Conservation (phyloP, 2,888 invertebrate species). For the Tiphia femorata region DNA sequence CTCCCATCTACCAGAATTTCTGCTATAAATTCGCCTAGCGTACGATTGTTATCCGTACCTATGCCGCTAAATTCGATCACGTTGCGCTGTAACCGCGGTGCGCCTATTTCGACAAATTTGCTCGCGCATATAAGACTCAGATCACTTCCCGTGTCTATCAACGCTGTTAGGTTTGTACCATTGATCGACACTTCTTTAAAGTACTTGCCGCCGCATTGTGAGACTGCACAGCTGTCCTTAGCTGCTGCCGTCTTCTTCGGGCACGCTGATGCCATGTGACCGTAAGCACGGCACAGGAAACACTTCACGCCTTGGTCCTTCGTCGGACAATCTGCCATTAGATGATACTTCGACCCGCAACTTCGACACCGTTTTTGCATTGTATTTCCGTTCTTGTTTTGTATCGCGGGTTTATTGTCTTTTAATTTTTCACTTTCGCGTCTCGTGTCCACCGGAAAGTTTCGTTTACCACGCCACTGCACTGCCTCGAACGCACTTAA, state of each 20-base stretch:
- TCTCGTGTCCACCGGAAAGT: no score
- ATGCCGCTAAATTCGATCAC: slow-evolving; percentile 18
- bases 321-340: background rate
- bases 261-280: background rate
- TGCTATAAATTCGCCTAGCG: no score
- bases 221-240: background rate
- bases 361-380: background rate
- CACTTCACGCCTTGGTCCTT: background rate
- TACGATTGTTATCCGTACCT: background rate
- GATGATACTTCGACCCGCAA: background rate
- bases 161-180: slow-evolving; percentile 13
- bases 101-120: slow-evolving; percentile 12
- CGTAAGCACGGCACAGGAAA: background rate
- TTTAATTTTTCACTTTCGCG: no score
- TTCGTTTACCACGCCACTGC: background rate
- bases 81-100: slow-evolving; percentile 5
- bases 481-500: slow-evolving; percentile 16
- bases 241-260: background rate
- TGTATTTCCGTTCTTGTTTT: no score
- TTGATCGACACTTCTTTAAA: slow-evolving; percentile 16
- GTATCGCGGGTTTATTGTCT: no score
- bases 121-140: slow-evolving; percentile 15
- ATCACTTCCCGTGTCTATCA: slow-evolving; percentile 28
- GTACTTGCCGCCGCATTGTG: slow-evolving; percentile 7
- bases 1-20: no score